Conservation (phyloP, 2,888 invertebrate species). For the Lasioglossum vierecki region DNA sequence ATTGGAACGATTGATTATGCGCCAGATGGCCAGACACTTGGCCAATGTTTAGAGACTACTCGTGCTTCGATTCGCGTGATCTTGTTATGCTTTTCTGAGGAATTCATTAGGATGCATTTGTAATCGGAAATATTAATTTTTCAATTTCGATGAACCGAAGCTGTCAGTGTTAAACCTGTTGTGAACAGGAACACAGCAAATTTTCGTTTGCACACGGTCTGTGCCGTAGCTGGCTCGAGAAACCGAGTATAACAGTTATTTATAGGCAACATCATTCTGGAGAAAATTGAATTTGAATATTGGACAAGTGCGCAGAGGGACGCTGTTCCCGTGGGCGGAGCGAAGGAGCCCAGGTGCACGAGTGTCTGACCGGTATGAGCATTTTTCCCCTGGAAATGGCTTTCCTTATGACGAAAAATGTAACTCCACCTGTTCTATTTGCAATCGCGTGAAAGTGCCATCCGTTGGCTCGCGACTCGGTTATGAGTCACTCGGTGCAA, state of each 20-base stretch:
- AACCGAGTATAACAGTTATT: background rate
- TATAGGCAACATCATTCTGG: background rate
- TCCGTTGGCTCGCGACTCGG: background rate
- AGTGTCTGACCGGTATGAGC: background rate
- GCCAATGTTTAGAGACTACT: background rate
- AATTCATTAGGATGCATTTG: background rate
- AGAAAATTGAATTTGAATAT: constrained; percentile 16
- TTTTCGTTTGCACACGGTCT: background rate
- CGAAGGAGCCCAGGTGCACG: background rate
- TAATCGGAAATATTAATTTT: too few species aligned
- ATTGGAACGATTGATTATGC: constrained; percentile 52
- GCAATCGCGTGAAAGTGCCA: constrained; percentile 3
- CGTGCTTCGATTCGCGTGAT: background rate
- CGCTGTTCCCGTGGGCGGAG: background rate
- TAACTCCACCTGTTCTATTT: background rate
- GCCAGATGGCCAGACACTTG: constrained; percentile 5
- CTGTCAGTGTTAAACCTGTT: too few species aligned
- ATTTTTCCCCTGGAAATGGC: background rate
- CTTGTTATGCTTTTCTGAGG: background rate
- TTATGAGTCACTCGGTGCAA: background rate
- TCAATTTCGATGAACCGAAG: too few species aligned
- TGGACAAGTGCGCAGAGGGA: background rate
- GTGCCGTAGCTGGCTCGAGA: background rate
- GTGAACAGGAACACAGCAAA: background rate
- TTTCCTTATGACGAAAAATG: background rate